Conservation (phyloP, 2,797 vertebrate species). For the Chloroceryle inda region DNA sequence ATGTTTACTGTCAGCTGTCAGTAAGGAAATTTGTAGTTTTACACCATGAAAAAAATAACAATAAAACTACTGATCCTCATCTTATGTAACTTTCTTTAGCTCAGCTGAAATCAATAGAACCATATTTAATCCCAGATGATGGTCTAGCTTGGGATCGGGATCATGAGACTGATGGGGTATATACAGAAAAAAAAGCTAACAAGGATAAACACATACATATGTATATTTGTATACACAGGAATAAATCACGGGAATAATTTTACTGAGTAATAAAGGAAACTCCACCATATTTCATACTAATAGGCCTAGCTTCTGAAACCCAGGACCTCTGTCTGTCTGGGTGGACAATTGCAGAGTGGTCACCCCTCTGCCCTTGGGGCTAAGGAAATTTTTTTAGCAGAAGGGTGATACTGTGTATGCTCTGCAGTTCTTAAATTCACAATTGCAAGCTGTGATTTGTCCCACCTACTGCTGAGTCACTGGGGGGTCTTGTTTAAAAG, state of each 20-base stretch:
- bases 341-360: neutral
- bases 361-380: neutral
- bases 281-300: neutral
- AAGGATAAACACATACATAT: fast-evolving
- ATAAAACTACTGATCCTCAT: neutral
- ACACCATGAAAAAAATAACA: neutral
- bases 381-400: neutral
- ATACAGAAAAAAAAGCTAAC: fast-evolving
- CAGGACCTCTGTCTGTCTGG: neutral
- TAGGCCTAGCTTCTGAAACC: neutral
- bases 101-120: neutral
- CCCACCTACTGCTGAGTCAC: neutral
- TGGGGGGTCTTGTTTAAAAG: neutral
- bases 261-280: neutral
- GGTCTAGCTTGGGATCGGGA: neutral
- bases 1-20: neutral
- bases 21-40: neutral
- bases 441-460: neutral
- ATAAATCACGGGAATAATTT: neutral
- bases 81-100: neutral
- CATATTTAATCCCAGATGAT: neutral
- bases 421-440: neutral
- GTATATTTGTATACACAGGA: neutral
- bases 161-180: fast-evolving
- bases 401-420: neutral